These are phyloP conservation scores for Ceratosolen solmsi DNA, from an alignment of 1,140 invertebrate species.

Conservation along the genomic window DNA sequence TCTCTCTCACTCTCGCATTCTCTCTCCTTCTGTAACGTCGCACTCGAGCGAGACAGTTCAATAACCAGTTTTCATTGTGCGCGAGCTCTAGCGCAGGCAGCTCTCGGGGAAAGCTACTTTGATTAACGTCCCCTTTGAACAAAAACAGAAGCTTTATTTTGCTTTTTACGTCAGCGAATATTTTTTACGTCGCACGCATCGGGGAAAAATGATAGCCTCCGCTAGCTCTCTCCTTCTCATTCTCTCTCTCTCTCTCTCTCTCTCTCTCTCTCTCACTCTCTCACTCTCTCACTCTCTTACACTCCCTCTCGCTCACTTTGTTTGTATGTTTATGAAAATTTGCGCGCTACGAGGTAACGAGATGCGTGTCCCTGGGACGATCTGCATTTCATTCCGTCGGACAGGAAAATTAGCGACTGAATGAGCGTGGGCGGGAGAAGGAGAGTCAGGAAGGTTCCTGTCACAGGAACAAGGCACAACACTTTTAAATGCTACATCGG, in stretches of 20 bases:
- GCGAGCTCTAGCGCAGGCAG: not conserved
- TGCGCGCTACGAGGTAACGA: slow-evolving; percentile 7
- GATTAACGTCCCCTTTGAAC: slow-evolving; percentile 49
- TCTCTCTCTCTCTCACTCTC: not conserved
- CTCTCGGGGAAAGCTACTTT: slow-evolving; percentile 50
- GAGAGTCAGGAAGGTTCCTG: not conserved
- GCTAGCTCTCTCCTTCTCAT: not conserved
- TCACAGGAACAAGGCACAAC: not conserved
- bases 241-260: not conserved
- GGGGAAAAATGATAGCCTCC: not conserved
- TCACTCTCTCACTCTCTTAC: not conserved
- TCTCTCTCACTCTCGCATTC: not conserved
- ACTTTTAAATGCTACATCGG: not conserved
- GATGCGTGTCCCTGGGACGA: not conserved
- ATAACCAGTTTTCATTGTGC: slow-evolving; percentile 53
- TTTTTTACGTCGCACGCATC: slow-evolving; percentile 37
- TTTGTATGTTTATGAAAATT: slow-evolving; percentile 44
- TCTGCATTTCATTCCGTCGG: slow-evolving; percentile 15
- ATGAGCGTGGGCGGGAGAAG: not conserved
- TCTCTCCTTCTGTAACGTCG: slow-evolving; percentile 22
- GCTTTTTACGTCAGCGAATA: slow-evolving; percentile 30
- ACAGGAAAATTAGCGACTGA: not conserved
- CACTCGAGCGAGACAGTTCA: slow-evolving; percentile 49
- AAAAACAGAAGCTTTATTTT: slow-evolving; percentile 47
- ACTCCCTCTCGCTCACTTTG: no score